A percentile compares a stretch with the other conserved stretches of the same genome.
Evolutionary conservation across 2,888 invertebrate species (phyloP).

Genomic region (Hetaerina titia): DNA sequence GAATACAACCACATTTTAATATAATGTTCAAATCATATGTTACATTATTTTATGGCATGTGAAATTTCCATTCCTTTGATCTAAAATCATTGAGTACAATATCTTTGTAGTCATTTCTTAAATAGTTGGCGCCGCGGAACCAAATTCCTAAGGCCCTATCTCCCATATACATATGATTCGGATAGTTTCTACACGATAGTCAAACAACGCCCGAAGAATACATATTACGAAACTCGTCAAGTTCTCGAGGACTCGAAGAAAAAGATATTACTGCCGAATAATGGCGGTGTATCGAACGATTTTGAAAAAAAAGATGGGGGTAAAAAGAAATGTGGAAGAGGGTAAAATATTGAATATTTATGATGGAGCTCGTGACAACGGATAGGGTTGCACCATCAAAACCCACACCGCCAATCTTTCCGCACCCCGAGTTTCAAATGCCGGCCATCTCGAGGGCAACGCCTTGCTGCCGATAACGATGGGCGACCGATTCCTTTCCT

Average conservation of each 20-base stretch:
- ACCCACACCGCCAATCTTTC: neutral
- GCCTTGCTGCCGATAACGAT: neutral
- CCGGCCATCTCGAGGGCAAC: neutral
- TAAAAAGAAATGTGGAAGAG: neutral
- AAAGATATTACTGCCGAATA: neutral
- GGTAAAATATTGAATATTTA: neutral
- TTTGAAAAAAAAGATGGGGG: neutral
- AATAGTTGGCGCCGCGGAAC: neutral
- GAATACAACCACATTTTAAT: too few relatives aligned
- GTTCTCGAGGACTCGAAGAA: neutral
- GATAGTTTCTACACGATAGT: neutral
- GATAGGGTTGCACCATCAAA: neutral
- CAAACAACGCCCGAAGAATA: neutral
- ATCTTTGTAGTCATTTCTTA: neutral
- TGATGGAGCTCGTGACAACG: neutral
- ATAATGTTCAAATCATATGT: too few relatives aligned
- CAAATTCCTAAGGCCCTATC: too few relatives aligned
- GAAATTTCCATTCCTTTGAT: too few relatives aligned
- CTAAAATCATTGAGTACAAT: too few relatives aligned
- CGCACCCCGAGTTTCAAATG: neutral
- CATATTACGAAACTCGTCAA: neutral
- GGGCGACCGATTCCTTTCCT: neutral
- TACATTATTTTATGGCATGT: too few relatives aligned
- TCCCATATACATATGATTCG: too few relatives aligned
- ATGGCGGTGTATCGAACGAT: neutral